Conservation (phyloP, 2,888 invertebrate genomes). For the Helobdella robusta region DNA sequence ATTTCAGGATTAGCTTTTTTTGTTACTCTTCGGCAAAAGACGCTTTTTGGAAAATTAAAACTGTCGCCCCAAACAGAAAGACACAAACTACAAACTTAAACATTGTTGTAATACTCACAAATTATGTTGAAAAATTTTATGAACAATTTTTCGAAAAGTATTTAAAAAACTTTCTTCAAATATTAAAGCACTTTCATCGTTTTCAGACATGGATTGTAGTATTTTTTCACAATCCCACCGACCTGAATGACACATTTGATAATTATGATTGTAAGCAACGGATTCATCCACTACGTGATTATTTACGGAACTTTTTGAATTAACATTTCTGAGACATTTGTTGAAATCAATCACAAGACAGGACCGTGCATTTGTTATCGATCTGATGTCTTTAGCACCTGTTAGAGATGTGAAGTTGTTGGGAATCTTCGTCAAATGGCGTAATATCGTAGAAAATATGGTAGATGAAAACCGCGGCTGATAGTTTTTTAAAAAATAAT, state of each 20-base stretch:
- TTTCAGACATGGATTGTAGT: too few relatives aligned
- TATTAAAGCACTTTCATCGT: neutral
- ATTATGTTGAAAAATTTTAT: neutral
- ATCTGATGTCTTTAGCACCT: slow-evolving; percentile 26
- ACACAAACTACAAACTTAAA: too few relatives aligned
- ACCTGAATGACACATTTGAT: slow-evolving; percentile 30
- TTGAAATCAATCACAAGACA: slow-evolving; percentile 30
- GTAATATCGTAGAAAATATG: slow-evolving; percentile 1
- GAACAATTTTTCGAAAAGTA: neutral
- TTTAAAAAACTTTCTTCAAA: slow-evolving; percentile 10
- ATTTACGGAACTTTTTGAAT: neutral
- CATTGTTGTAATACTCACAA: too few relatives aligned
- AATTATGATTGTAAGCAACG: slow-evolving; percentile 29
- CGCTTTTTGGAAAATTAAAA: too few relatives aligned
- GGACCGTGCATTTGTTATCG: slow-evolving; percentile 28
- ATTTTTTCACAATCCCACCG: neutral
- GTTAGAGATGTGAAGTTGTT: neutral
- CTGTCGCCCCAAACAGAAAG: too few relatives aligned
- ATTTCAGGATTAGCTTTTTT: too few relatives aligned
- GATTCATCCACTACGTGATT: slow-evolving; percentile 20
- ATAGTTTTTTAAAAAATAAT: slow-evolving; percentile 30
- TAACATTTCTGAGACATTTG: slow-evolving; percentile 20
- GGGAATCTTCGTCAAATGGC: slow-evolving; percentile 2
- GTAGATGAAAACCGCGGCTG: slow-evolving; percentile 6
- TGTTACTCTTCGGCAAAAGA: too few relatives aligned